These are phyloP conservation scores for Alligator mississippiensis DNA, from an alignment of 2,113 vertebrate genomes.

Conservation along the genomic window DNA sequence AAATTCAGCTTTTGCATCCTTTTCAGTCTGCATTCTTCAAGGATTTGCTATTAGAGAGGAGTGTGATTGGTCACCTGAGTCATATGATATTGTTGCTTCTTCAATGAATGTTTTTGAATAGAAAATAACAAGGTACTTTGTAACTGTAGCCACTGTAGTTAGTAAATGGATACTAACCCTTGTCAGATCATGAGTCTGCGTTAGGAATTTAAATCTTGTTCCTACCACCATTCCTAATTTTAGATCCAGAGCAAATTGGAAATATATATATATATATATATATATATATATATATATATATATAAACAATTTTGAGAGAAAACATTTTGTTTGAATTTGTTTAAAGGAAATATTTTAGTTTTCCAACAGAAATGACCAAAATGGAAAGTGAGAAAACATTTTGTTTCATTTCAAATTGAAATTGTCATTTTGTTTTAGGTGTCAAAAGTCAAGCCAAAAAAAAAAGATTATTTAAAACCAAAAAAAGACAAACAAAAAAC, in stretches of 20 bases:
- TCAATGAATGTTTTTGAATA: not conserved
- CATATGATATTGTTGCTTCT: not conserved
- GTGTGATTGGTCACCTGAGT: accelerated
- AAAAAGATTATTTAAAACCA: slow-evolving; percentile 26
- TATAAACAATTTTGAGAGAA: not conserved
- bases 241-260: not conserved
- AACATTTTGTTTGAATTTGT: not conserved
- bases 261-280: too few relatives aligned
- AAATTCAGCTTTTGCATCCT: not conserved
- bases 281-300: not conserved
- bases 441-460: slow-evolving; percentile 35
- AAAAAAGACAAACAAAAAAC: not conserved
- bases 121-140: slow-evolving; percentile 31
- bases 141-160: not conserved
- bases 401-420: slow-evolving; percentile 27
- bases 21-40: accelerated
- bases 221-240: slow-evolving; percentile 9
- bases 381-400: not conserved
- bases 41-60: not conserved
- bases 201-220: not conserved
- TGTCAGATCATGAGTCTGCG: not conserved
- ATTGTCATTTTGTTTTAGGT: not conserved
- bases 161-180: not conserved
- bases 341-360: not conserved
- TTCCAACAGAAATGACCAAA: not conserved